Conservation (phyloP, 1,140 invertebrate genomes). For the Drosophila grimshawi region DNA sequence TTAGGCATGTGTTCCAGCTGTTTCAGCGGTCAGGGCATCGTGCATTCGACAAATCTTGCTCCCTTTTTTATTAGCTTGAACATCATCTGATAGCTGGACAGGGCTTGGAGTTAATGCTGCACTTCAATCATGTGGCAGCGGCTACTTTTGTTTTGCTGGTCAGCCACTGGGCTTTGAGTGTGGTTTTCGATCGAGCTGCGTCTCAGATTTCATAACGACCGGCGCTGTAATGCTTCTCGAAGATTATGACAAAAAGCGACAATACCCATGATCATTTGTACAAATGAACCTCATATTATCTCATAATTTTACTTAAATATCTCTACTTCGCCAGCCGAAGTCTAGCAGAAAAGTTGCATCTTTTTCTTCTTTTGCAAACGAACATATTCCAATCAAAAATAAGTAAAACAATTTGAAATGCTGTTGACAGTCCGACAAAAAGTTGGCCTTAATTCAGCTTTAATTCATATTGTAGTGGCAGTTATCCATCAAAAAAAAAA, state of each 20-base stretch:
- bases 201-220: constrained; percentile 57
- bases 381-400: too few species aligned
- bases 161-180: constrained; percentile 33
- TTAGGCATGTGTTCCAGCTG: neutral
- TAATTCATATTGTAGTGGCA: too few species aligned
- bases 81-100: constrained; percentile 16
- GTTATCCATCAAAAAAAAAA: too few species aligned
- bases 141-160: constrained; percentile 33
- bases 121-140: constrained; percentile 31
- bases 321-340: too few species aligned
- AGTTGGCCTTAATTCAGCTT: too few species aligned
- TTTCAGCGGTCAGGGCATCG: constrained; percentile 7
- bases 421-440: too few species aligned
- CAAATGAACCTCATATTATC: neutral
- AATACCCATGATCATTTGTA: constrained; percentile 40
- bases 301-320: too few species aligned
- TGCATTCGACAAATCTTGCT: neutral
- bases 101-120: neutral
- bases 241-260: constrained; percentile 54
- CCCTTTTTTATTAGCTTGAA: neutral
- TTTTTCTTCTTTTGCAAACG: too few species aligned
- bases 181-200: constrained; percentile 52
- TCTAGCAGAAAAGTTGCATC: too few species aligned
- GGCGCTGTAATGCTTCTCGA: constrained; percentile 27
- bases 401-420: too few species aligned